Conservation (phyloP, 2,888 invertebrate genomes). For the Hypsopygia costalis region DNA sequence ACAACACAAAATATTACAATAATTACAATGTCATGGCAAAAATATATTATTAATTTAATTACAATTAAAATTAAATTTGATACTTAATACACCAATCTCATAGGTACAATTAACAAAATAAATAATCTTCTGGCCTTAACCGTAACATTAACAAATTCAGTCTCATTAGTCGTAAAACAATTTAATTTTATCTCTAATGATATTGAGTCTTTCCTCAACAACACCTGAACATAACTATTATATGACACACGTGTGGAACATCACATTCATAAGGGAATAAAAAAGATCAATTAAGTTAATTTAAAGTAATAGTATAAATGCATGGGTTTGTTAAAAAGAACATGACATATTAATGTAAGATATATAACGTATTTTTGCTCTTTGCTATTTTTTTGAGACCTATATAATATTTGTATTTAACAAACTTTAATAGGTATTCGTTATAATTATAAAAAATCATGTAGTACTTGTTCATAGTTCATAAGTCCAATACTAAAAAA, state of each 20-base stretch:
- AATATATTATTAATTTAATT: conserved; percentile 13
- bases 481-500: conserved; percentile 6
- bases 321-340: conserved; percentile 16
- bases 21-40: conserved; percentile 25
- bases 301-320: conserved; percentile 23
- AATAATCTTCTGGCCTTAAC: conserved; percentile 64
- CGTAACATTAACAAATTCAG: conserved; percentile 74
- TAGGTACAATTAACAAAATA: conserved; percentile 44
- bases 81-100: conserved; percentile 28
- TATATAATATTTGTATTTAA: background rate
- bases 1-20: conserved; percentile 15
- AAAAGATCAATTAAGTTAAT: conserved; percentile 16
- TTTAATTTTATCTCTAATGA: conserved; percentile 41
- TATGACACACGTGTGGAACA: conserved; percentile 38
- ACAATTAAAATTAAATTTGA: conserved; percentile 22
- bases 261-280: background rate
- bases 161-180: conserved; percentile 72
- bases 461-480: background rate
- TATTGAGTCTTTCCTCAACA: conserved; percentile 57
- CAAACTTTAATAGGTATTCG: conserved; percentile 12
- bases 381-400: conserved; percentile 15
- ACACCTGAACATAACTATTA: conserved; percentile 35
- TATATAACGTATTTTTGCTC: conserved; percentile 10
- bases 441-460: background rate
- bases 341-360: conserved; percentile 9